Evolutionary conservation across 2,113 vertebrate species (phyloP).

Genomic region (Anoplopoma fimbria): DNA sequence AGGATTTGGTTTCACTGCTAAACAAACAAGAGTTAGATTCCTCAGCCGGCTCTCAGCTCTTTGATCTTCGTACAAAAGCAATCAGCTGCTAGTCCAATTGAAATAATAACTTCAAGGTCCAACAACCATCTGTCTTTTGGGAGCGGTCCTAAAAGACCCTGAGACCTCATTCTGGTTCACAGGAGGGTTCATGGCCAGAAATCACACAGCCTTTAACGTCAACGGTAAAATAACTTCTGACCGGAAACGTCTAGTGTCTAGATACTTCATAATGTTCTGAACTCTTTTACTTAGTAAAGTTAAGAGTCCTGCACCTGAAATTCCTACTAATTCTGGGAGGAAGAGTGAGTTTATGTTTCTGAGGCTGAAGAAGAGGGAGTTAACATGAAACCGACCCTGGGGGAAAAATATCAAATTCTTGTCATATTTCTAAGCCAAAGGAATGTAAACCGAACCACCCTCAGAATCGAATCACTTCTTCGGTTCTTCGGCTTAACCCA

Average conservation of each 20-base stretch:
- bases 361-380: background rate
- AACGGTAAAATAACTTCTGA: background rate
- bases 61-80: too few species aligned
- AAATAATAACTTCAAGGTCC: background rate
- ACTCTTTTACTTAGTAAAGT: background rate
- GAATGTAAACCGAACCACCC: background rate
- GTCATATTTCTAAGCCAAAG: background rate
- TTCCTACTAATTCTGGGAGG: too few species aligned
- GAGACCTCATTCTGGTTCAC: too few species aligned
- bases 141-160: background rate
- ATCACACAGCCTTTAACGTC: background rate
- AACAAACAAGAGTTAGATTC: background rate
- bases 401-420: background rate
- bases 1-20: too few species aligned
- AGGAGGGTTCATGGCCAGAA: background rate
- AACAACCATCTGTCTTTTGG: background rate
- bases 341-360: background rate
- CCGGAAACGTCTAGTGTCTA: background rate
- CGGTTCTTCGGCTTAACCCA: background rate
- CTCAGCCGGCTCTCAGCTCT: too few species aligned
- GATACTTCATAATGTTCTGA: background rate
- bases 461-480: background rate
- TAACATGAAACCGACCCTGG: background rate
- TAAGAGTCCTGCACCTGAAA: background rate
- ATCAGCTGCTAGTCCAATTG: background rate